Percentiles rank a stretch among this genome's conserved stretches.
Evolutionary conservation across 2,113 vertebrate species (phyloP).

Genomic region (Myotis davidii): DNA sequence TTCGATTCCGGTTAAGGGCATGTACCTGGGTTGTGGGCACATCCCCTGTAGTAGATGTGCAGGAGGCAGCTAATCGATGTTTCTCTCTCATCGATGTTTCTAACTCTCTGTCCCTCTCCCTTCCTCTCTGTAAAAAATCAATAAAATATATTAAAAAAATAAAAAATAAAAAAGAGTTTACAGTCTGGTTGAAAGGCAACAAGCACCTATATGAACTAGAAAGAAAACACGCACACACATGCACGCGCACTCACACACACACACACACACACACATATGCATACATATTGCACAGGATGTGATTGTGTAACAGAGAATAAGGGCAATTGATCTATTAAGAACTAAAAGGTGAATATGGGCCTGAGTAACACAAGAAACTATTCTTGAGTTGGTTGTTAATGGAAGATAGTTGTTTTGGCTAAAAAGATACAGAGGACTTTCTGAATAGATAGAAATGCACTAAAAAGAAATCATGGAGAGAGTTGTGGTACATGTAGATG

Average conservation of each 20-base stretch:
- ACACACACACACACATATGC: not conserved
- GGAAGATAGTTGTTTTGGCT: not conserved
- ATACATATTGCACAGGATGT: not conserved
- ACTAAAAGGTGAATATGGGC: not conserved
- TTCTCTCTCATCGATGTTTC: too few species aligned
- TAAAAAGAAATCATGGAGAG: not conserved
- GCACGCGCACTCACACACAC: not conserved
- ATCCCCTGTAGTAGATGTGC: too few species aligned
- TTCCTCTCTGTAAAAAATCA: too few species aligned
- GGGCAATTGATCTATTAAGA: not conserved
- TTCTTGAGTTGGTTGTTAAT: not conserved
- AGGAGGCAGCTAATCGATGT: too few species aligned
- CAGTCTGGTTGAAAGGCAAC: not conserved
- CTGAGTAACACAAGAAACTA: not conserved
- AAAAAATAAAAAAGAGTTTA: not conserved
- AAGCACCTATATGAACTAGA: not conserved
- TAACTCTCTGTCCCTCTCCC: too few species aligned
- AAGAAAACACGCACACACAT: not conserved
- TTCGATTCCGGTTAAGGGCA: too few species aligned
- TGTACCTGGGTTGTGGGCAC: too few species aligned
- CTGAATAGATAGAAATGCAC: not conserved
- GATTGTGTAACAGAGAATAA: not conserved
- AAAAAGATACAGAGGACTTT: not conserved
- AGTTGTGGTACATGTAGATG: not conserved
- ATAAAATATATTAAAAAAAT: too few species aligned